Evolutionary conservation across 2,888 invertebrate genomes (phyloP), one percentile per base, ranked within the genome.

Genomic region (Drosophila eohydei): DNA sequence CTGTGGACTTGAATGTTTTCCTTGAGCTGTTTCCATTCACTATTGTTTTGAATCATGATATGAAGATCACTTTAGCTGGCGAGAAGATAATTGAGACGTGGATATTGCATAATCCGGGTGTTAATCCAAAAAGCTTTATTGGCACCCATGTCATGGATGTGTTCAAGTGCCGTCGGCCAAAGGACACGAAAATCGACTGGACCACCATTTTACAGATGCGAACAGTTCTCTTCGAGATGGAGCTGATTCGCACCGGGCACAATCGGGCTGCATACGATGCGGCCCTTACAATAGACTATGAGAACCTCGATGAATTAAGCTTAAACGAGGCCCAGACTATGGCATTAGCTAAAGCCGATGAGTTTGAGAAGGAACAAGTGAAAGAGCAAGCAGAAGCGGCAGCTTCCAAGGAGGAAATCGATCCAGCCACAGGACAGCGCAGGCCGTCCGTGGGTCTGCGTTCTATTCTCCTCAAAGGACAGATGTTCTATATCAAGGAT

Each of bases 11-110:
- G 56, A 94, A 94, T 28, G 93, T 97, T 38, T 94, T 97, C 21
- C 93, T 97, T 14, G 95, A 96, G 88, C 94, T 98, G 56, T 98
- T 98, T 92, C 98, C 98, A 0, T 98, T 98, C 91, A 97, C 96
- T 14, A 94, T 98, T 12, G 94, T 97, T 56, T 95, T 98, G 69
- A 95, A 97, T 90, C 94, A 95, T 48, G 94, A 95, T 26, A 95
- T 98, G 95, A 94, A 94, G 67, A 96, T 98, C 56, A 93, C 95
- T 1, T 95, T 95, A 71, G 96, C 95, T 21, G 98, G 98, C 0
- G 96, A 95, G 67, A 97, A 96, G 94, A 93, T 97, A 5, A 93
- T 95, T 4, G 95, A 96, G 86, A 95, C 96, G 0, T 96, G 96
- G 96, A 95, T 96, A 32, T 94, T 95, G 43, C 93, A 93, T 60